Evolutionary conservation across 1,140 invertebrate genomes (phyloP), one percentile per base, ranked within the genome.

Genomic region (Heliconius nattereri): DNA sequence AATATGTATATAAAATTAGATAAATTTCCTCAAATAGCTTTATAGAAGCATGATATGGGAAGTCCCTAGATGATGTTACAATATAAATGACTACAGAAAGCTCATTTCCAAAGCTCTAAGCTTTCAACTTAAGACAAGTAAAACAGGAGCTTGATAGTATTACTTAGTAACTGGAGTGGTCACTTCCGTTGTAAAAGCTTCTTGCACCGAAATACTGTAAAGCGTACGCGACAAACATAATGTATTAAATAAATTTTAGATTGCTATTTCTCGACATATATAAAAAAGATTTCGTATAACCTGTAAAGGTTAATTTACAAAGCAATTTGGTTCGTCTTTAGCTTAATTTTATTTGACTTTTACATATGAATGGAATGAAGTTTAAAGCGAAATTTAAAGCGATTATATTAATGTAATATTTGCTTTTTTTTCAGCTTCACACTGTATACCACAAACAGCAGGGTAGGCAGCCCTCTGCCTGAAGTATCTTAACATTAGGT

Each of bases 111-210:
- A 66, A 66, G 2, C 60, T 66, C 26, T 13, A 66, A 66, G 60
- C 26, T 66, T 66, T 66, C 26, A 66, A 66, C 60, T 66, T 66
- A 66, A 66, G 60, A 66, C 60, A 29, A 66, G 60, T 66, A 66
- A 66, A 66, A 29, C 13, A 29, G 60, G 29, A 23, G 60, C 60
- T 66, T 29, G 60, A 29, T 66, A 29, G 3, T 66, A 66, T 66
- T 60, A 60, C 54, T 60, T 66, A 66, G 60, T 66, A 29, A 66
- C 9, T 66, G 60, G 13, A 66, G 23, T 26, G 26, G 60, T 66
- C 60, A 29, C 23, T 66, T 29, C 60, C 60, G 60, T 11, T 66
- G 60, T 66, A 66, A 66, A 66, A 66, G 60, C 9, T 16, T 66
- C 26, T 66, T 66, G 60, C 3, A 66, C 60, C 60, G n/a, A 57